Evolutionary conservation across 1,140 invertebrate genomes (phyloP).

Genomic region (Tribolium castaneum): DNA sequence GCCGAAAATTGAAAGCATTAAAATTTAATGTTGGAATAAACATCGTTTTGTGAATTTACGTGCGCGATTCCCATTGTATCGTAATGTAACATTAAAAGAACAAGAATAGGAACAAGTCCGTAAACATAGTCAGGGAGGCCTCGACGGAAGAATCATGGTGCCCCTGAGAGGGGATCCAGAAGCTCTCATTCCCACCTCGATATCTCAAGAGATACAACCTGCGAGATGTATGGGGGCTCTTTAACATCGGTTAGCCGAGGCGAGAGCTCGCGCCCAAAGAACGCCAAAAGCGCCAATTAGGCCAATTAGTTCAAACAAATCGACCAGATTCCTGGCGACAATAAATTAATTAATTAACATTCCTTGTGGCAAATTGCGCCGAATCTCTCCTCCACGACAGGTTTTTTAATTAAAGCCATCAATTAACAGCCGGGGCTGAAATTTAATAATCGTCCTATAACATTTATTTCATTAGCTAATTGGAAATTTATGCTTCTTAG

Average conservation of each 20-base stretch:
- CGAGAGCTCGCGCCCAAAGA: constrained; percentile 42
- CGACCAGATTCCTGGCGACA: not conserved
- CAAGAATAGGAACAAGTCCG: constrained; percentile 57
- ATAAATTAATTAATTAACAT: constrained; percentile 38
- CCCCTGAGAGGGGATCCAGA: constrained; percentile 58
- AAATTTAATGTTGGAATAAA: constrained; percentile 55
- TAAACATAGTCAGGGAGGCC: constrained; percentile 56
- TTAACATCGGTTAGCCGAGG: constrained; percentile 60
- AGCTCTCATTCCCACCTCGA: constrained; percentile 56
- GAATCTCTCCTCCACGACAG: not conserved
- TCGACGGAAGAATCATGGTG: constrained; percentile 60
- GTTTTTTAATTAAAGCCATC: constrained; percentile 37
- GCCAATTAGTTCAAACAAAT: constrained; percentile 50
- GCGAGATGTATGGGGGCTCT: constrained; percentile 59
- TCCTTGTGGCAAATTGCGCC: not conserved
- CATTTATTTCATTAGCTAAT: constrained; percentile 46
- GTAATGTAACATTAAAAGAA: constrained; percentile 60
- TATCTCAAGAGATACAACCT: constrained; percentile 56
- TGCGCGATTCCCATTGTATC: constrained; percentile 55
- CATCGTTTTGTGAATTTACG: constrained; percentile 53
- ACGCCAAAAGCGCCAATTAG: constrained; percentile 58
- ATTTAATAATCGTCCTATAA: constrained; percentile 25
- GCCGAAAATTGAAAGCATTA: constrained; percentile 38
- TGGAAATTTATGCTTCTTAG: constrained; percentile 39
- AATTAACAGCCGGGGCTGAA: constrained; percentile 1